Percentiles rank a stretch among this genome's conserved stretches.
phyloP scores from a whole-genome alignment of 2,113 vertebrate genomes.

The Noctilio leporinus region DNA sequence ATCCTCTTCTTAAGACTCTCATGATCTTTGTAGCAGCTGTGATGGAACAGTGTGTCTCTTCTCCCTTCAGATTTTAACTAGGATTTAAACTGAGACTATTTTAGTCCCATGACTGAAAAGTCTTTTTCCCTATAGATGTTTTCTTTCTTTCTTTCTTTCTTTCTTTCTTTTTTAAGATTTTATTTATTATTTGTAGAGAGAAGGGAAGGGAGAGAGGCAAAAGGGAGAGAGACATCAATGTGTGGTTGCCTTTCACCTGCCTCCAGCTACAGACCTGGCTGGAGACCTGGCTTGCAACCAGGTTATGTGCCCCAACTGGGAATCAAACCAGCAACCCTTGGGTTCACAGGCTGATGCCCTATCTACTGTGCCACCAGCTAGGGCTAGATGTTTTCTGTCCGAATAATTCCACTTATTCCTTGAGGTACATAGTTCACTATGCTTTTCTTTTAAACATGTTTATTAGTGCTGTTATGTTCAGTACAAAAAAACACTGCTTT shows the following conservation, averaged over 20 bases:
- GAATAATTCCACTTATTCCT: neutral
- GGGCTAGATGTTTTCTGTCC: neutral
- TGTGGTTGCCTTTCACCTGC: too few species aligned
- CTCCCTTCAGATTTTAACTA: neutral
- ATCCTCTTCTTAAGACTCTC: neutral
- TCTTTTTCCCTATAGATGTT: neutral
- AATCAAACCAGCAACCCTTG: too few species aligned
- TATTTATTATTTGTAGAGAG: too few species aligned
- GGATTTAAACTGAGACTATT: neutral
- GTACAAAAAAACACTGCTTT: neutral
- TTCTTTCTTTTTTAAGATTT: too few species aligned
- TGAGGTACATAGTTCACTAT: neutral
- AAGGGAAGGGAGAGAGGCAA: too few species aligned
- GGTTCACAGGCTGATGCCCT: too few species aligned
- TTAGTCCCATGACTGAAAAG: neutral
- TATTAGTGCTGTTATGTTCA: neutral
- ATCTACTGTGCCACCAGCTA: too few species aligned
- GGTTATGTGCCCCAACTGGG: too few species aligned
- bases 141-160: too few species aligned
- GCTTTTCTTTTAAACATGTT: neutral
- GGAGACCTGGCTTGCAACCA: too few species aligned
- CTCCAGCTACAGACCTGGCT: too few species aligned
- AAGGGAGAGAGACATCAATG: too few species aligned
- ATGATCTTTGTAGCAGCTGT: neutral
- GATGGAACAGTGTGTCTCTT: neutral